phyloP scores from a whole-genome alignment of 2,888 invertebrate genomes.

The Euzetes globulus region DNA sequence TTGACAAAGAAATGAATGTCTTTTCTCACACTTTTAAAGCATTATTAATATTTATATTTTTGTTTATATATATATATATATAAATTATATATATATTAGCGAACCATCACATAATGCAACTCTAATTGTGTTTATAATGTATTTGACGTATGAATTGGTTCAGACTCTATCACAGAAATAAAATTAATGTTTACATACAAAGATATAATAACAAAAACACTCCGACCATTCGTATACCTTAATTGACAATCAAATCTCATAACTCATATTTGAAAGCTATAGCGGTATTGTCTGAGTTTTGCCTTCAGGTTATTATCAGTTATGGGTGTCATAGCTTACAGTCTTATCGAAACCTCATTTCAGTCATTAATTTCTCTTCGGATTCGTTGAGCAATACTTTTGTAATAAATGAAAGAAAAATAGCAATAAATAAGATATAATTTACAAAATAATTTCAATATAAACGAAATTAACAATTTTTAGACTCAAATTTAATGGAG shows the following conservation, averaged over 20 bases:
- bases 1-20: not conserved
- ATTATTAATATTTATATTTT: conserved; percentile 14
- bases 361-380: not conserved
- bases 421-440: not conserved
- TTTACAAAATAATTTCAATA: conserved; percentile 1
- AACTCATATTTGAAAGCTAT: not conserved
- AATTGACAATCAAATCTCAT: not conserved
- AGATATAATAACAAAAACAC: conserved; percentile 20
- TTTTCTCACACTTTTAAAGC: conserved; percentile 29
- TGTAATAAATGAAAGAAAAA: not conserved
- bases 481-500: not conserved
- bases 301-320: not conserved
- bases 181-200: conserved; percentile 23
- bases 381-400: conserved; percentile 7
- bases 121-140: conserved; percentile 25
- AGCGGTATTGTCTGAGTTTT: not conserved
- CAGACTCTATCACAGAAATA: conserved; percentile 26
- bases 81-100: not conserved
- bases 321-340: not conserved
- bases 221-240: conserved; percentile 21
- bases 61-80: not conserved
- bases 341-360: not conserved
- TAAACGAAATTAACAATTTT: not conserved
- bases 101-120: conserved; percentile 21
- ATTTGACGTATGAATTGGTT: conserved; percentile 9